A percentile compares a stretch with the other conserved stretches of the same genome.
These are phyloP conservation scores for Salarias fasciatus DNA, from an alignment of 2,797 vertebrate species.

Conservation along the genomic window DNA sequence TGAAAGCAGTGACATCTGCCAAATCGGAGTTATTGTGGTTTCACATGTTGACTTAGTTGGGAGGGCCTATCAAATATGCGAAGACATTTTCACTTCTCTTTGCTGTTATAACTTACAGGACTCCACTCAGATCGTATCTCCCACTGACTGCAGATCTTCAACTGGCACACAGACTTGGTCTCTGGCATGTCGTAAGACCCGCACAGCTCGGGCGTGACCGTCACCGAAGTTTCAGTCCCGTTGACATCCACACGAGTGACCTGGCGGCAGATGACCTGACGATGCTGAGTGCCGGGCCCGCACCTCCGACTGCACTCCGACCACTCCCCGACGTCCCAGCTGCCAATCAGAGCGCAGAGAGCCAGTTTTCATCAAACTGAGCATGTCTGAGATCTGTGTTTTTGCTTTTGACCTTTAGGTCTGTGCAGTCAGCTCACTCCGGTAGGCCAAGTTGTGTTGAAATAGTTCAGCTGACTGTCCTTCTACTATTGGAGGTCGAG, in stretches of 20 bases:
- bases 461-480: slow-evolving; percentile 10
- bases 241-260: slow-evolving; percentile 57
- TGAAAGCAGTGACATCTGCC: too few relatives aligned
- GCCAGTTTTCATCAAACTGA: slow-evolving; percentile 11
- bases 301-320: slow-evolving; percentile 84
- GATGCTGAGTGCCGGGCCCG: slow-evolving; percentile 78
- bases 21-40: too few relatives aligned
- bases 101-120: slow-evolving; percentile 58
- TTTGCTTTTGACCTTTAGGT: slow-evolving; percentile 18
- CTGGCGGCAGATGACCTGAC: slow-evolving; percentile 82
- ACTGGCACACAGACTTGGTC: slow-evolving; percentile 76
- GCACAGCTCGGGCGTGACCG: slow-evolving; percentile 60
- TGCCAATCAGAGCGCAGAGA: slow-evolving; percentile 51
- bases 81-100: too few relatives aligned
- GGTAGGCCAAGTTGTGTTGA: slow-evolving; percentile 5
- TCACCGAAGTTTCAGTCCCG: slow-evolving; percentile 62
- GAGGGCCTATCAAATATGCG: too few relatives aligned
- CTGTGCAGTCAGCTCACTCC: slow-evolving; percentile 10
- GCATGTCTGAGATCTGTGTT: slow-evolving; percentile 1
- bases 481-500: slow-evolving; percentile 6
- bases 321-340: slow-evolving; percentile 85
- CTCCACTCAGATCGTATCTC: slow-evolving; percentile 82
- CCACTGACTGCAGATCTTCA: slow-evolving; percentile 86
- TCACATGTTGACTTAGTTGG: too few relatives aligned
- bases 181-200: slow-evolving; percentile 62